A percentile compares a stretch with the other conserved stretches of the same genome.
These are phyloP conservation scores for Pristis pectinata DNA, from an alignment of 2,797 vertebrate species.

Conservation along the genomic window DNA sequence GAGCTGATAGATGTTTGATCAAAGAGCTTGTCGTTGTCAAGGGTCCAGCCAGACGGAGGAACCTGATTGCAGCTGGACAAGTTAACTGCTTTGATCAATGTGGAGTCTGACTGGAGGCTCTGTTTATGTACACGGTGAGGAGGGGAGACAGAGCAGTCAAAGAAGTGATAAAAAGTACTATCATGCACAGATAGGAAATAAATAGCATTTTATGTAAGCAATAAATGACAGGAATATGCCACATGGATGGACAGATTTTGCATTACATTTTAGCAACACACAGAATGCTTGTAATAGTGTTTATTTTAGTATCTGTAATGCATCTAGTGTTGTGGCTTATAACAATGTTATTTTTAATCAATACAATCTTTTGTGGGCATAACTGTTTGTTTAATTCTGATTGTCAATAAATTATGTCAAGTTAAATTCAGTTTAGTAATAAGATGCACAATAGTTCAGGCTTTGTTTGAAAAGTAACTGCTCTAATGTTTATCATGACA, in stretches of 20 bases:
- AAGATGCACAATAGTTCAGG: not conserved
- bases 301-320: not conserved
- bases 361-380: not conserved
- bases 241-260: not conserved
- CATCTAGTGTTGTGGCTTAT: not conserved
- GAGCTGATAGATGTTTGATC: conserved; percentile 79
- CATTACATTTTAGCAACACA: not conserved
- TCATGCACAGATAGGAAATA: not conserved
- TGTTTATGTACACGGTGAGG: conserved; percentile 61
- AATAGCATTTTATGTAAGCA: not conserved
- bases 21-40: conserved; percentile 75
- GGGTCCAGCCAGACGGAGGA: conserved; percentile 63
- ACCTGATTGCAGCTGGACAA: conserved; percentile 72
- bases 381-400: not conserved
- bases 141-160: conserved; percentile 2
- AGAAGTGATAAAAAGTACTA: conserved; percentile 10
- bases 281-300: not conserved
- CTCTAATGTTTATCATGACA: not conserved
- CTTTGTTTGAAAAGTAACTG: not conserved
- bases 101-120: conserved; percentile 59
- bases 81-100: conserved; percentile 76
- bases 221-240: not conserved
- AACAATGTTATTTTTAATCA: not conserved
- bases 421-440: not conserved
- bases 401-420: not conserved